These are phyloP conservation scores for Noctua comes DNA, from an alignment of 2,888 invertebrate species.

Conservation along the genomic window DNA sequence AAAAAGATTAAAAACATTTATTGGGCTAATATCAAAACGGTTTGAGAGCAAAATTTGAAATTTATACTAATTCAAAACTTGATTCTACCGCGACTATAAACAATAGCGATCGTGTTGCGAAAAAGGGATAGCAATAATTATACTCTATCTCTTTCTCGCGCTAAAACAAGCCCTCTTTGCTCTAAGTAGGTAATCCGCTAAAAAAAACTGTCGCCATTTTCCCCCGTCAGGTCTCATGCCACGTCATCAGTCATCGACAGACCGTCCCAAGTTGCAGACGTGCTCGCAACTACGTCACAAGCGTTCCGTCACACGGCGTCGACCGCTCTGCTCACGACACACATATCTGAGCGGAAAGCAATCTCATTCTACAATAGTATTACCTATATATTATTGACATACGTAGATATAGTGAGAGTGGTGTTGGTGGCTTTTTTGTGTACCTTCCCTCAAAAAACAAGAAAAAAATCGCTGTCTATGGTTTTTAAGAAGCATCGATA, in stretches of 20 bases:
- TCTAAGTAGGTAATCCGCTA: background rate
- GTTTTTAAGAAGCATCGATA: background rate
- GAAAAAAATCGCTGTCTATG: background rate
- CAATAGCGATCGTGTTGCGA: background rate
- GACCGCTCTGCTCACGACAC: conserved; percentile 78
- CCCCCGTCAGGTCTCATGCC: conserved; percentile 24
- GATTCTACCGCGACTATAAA: conserved; percentile 6
- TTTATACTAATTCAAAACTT: background rate
- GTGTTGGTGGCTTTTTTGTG: conserved; percentile 54
- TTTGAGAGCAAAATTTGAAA: background rate
- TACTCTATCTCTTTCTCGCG: background rate
- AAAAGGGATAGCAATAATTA: background rate
- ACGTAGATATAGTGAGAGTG: conserved; percentile 74
- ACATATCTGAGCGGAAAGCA: conserved; percentile 89
- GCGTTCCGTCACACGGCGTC: conserved; percentile 77
- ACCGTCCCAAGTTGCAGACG: conserved; percentile 17
- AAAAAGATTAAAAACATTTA: background rate
- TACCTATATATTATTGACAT: conserved; percentile 73
- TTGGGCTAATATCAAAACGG: background rate
- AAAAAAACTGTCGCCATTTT: background rate
- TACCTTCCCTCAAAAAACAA: background rate
- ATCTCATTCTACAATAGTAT: conserved; percentile 82
- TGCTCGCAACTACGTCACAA: conserved; percentile 39
- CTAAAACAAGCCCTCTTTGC: background rate
- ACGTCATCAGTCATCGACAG: conserved; percentile 16